Base-by-base conservation (phyloP, 2,797 vertebrate species). In the Macrochelys suwanniensis region DNA sequence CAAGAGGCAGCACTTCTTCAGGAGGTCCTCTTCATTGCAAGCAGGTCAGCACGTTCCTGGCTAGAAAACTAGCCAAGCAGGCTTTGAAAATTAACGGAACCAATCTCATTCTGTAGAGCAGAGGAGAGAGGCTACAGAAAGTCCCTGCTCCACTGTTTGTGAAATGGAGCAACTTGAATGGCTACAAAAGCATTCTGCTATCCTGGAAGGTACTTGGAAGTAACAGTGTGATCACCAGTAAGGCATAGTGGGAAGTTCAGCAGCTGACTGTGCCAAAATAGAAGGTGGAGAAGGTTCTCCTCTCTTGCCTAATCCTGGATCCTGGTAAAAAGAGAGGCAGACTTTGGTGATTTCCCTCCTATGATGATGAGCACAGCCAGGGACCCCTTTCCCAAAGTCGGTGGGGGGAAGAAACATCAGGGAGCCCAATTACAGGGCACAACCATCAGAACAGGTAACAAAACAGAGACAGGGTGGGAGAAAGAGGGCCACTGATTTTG, bases 41-140 rank as follows among this genome's bases (percentile, higher is more conserved):
- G 90, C 61, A 76, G 89, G 92, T 94, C 94, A 94, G 91, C 31
- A 0, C 42, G 54, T 45, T 85, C 28, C 82, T 88, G 65, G 33
- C 92, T 96, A 78, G 80, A 95, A 97, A 96, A 92, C 15, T 13
- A 97, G 80, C 47, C 71, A 68, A 89, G 51, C 42, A 49, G 82
- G 84, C 82, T 42, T 86, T 5, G 85, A 96, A 88, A 96, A 95
- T 87, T 82, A 85, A 31, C n/a, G 68, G 88, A 95, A 93, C 84
- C 92, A 84, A 88, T 83, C 54, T 15, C 12, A 74, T 94, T 59
- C 54, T 97, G 94, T 94, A 97, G 80, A 92, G 92, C 95, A 89
- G 89, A 93, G 91, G 68, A 31, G 65, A 68, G 89, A 97, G 89
- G 93, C 97, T 97, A 97, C 94, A 96, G 95, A 96, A 95, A 97